Evolutionary conservation across 2,113 vertebrate genomes (phyloP).

Genomic region (Xenopus tropicalis): DNA sequence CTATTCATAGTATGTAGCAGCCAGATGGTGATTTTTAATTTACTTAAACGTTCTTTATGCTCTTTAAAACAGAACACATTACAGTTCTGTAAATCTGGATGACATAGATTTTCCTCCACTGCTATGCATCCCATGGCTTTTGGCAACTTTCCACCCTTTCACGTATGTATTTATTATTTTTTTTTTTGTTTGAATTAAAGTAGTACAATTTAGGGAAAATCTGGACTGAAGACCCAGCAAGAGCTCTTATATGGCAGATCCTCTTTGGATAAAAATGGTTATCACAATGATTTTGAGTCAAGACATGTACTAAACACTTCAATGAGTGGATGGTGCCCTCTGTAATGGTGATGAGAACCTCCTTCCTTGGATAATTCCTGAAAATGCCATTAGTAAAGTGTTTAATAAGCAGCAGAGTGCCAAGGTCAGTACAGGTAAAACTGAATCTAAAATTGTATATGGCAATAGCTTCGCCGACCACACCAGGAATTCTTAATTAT

Average conservation of each 20-base stretch:
- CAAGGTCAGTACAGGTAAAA: not conserved
- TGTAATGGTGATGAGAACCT: not conserved
- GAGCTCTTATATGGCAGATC: not conserved
- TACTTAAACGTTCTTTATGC: no score
- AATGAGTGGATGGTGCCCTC: not conserved
- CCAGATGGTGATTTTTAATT: no score
- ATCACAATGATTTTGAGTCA: not conserved
- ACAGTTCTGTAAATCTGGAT: no score
- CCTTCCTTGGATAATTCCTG: not conserved
- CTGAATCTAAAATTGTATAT: not conserved
- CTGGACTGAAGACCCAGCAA: not conserved
- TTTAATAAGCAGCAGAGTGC: not conserved
- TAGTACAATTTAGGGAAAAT: not conserved
- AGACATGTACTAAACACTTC: not conserved
- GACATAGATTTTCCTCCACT: no score
- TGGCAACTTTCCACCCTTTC: no score
- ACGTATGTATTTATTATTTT: no score
- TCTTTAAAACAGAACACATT: no score
- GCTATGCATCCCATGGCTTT: no score
- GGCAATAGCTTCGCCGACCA: no score
- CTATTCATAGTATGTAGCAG: no score
- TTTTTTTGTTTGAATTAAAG: no score
- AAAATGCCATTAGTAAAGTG: conserved; percentile 7
- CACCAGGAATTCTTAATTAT: no score
- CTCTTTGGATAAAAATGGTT: not conserved